Evolutionary conservation across 2,113 vertebrate species (phyloP), one percentile per base, ranked within the genome.

Genomic region (Crotalus helleri): DNA sequence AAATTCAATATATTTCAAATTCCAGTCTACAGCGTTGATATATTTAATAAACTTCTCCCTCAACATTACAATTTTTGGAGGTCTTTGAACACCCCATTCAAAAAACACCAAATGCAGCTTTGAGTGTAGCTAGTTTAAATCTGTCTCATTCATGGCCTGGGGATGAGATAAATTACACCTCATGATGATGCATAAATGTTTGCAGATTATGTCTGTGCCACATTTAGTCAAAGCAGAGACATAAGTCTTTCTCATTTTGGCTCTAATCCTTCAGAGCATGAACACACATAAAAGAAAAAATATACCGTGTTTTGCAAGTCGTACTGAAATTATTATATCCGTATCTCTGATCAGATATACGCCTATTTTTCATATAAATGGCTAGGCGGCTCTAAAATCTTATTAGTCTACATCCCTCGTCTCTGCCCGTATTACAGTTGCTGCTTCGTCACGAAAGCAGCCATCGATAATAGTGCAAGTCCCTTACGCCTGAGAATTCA

Each of bases 391-490:
- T 81, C 33, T 44, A 44, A 39, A 44, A 9, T 19, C 17, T 39
- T 81, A 81, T 44, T 81, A 81, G 74, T 39, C 74, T 81, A 21
- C 58, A n/a, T 89, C 92, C 85, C 94, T 92, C 33, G 92, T 61
- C 33, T 53, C 29, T 85, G 89, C 12, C 90, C 2, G 81, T 55
- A 24, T 39, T 29, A 59, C 89, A 33, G 21, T 5, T 59, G 0
- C 3, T 88, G 86, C 93, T 85, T 85, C 81, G 61, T 89, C 55
- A 59, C 85, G 90, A 81, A 64, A 91, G 93, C 90, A 13, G 3
- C 57, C 24, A 12, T 53, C 13, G 81, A 33, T 46, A 29, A 29
- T 4, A 87, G 33, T 87, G 29, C 46, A 19, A 5, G 4, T 87
- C 88, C 93, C 93, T 61, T n/a, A 51, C 1, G 44, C 21, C 13